Percentiles rank a stretch among this genome's conserved stretches.
phyloP scores from a whole-genome alignment of 2,797 vertebrate genomes.

The Acipenser transmontanus region DNA sequence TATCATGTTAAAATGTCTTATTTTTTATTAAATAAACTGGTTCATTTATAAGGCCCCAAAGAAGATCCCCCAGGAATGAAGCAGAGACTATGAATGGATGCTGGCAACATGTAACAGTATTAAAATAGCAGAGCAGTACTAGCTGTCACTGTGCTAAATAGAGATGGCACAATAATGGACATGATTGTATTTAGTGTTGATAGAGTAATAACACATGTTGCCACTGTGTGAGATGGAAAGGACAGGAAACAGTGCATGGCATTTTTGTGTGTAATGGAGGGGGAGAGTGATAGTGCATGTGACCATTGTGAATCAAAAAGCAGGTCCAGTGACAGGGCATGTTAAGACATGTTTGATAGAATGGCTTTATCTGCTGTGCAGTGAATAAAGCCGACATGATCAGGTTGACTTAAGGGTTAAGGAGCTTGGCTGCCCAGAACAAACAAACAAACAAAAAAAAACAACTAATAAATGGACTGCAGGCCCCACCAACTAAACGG shows the following conservation, averaged over 20 bases:
- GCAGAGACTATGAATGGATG: background rate
- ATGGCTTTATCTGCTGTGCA: background rate
- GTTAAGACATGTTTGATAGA: background rate
- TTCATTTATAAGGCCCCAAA: background rate
- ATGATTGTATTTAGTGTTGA: background rate
- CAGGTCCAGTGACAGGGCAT: background rate
- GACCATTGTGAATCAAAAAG: background rate
- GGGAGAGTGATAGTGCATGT: background rate
- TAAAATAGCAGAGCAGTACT: background rate
- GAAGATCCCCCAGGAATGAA: background rate
- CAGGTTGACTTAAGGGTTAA: too few relatives aligned
- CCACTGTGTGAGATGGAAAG: background rate
- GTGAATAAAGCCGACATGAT: too few relatives aligned
- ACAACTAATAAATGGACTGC: background rate
- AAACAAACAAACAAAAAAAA: constrained; percentile 6
- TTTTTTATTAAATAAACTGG: background rate
- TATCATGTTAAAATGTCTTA: background rate
- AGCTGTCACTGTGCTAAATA: constrained; percentile 4
- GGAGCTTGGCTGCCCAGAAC: too few relatives aligned
- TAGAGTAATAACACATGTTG: constrained; percentile 3
- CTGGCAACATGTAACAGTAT: background rate
- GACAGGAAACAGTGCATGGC: background rate
- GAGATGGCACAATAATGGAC: constrained; percentile 1
- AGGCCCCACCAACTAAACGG: constrained; percentile 32
- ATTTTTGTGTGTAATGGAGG: constrained; percentile 17